Percentiles rank a stretch among this genome's conserved stretches.
Conservation (phyloP, 2,113 vertebrate species). For the Megatriorchis doriae region DNA sequence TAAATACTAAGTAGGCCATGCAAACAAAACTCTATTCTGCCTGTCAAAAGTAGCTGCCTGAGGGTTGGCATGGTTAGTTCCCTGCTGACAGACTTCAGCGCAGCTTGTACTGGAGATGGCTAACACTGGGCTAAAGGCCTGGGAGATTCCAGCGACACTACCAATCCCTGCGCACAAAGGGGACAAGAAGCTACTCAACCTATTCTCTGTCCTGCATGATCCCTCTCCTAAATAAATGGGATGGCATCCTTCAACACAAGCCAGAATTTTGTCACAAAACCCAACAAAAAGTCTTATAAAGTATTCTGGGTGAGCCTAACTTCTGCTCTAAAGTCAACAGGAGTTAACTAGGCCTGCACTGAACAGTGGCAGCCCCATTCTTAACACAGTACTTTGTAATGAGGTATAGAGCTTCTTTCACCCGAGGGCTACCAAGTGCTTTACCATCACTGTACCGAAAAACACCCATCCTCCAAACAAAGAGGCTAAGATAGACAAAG, state of each 20-base stretch:
- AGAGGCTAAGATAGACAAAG: neutral
- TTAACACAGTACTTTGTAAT: neutral
- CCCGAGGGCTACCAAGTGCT: neutral
- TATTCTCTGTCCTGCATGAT: neutral
- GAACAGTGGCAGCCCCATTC: neutral
- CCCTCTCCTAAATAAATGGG: neutral
- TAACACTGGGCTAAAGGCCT: neutral
- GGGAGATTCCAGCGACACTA: no score
- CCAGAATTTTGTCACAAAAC: neutral
- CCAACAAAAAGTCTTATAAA: neutral
- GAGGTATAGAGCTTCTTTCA: neutral
- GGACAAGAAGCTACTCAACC: neutral
- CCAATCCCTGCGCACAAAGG: neutral
- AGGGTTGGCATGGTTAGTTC: neutral
- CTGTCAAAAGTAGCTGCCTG: neutral
- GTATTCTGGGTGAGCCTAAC: neutral
- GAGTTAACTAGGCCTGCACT: neutral
- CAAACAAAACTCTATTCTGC: neutral
- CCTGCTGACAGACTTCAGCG: neutral
- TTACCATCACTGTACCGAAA: neutral
- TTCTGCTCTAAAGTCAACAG: neutral
- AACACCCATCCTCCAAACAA: neutral
- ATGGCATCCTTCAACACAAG: neutral
- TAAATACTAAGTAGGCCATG: neutral
- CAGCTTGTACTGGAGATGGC: neutral